A percentile compares a stretch with the other conserved stretches of the same genome.
Evolutionary conservation across 1,140 invertebrate genomes (phyloP).

Genomic region (Pseudomyrmex dendroicus): DNA sequence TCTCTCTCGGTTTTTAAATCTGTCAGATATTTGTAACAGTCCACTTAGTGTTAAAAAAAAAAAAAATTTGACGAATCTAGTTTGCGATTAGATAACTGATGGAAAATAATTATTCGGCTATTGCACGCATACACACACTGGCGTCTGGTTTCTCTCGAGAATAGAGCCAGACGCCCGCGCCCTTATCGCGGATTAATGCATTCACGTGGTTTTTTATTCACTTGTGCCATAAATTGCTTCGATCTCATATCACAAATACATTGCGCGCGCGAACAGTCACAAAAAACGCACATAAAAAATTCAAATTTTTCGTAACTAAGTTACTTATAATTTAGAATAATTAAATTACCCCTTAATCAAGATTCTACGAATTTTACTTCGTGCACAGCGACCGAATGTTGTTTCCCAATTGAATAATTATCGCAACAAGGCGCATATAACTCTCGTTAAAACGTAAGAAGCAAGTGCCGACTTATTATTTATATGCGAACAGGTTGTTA

Average conservation of each 20-base stretch:
- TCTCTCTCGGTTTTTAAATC: neutral
- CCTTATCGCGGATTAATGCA: constrained; percentile 55
- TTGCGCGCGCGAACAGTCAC: no score
- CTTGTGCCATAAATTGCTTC: neutral
- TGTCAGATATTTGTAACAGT: no score
- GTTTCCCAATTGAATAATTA: neutral
- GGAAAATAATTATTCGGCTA: constrained; percentile 56
- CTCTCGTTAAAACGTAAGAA: neutral
- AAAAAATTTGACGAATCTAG: constrained; percentile 1
- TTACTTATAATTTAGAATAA: no score
- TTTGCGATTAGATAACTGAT: constrained; percentile 35
- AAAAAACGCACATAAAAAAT: no score
- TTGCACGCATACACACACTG: constrained; percentile 4
- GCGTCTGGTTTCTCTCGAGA: constrained; percentile 49
- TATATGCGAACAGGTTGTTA: constrained; percentile 59
- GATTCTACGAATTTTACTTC: neutral
- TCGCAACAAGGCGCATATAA: neutral
- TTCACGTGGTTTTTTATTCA: constrained; percentile 31
- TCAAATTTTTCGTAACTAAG: neutral
- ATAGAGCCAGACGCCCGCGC: constrained; percentile 40
- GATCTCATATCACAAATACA: constrained; percentile 12
- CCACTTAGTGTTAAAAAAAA: no score
- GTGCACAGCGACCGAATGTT: neutral
- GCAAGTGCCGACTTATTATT: constrained; percentile 53
- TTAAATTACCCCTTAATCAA: neutral